Evolutionary conservation across 2,113 vertebrate genomes (phyloP), one percentile per base, ranked within the genome.

Genomic region (Chrysemys picta): DNA sequence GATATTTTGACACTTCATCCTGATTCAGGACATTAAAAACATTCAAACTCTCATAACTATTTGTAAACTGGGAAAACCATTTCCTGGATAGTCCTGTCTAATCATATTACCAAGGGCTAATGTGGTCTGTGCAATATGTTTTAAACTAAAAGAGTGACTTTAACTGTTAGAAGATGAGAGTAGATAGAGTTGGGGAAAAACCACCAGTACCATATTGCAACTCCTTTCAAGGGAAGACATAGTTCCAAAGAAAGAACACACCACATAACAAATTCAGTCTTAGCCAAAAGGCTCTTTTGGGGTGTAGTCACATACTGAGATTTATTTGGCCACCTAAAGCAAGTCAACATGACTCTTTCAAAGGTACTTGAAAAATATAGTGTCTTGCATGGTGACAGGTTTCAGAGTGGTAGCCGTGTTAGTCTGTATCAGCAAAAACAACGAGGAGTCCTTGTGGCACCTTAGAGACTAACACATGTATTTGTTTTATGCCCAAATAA

Each of bases 161-260:
- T 80, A 47, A 65, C 0, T 0, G 57, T 19, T 1, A 45, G 65
- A 89, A 82, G 29, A 59, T 47, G 50, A 22, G 12, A 12, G 31
- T 89, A 56, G 42, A 25, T 21, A 72, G 81, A 88, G 47, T 8
- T 38, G 38, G 35, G 38, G 6, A 2, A n/a, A 80, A 24, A 10
- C 0, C 11, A 29, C 35, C 21, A 16, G 45, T 88, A 85, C n/a
- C 1, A 0, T 7, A 50, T 1, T 5, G 7, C 2, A 29, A 1
- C 75, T 82, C 87, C 14, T 29, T 84, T 82, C 84, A 50, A 31
- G 79, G 16, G 7, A 13, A 90, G 84, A 59, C 52, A 47, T 0
- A 1, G 10, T 29, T 76, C 65, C 85, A 84, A 88, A 79, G 47
- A 80, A 25, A 29, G 29, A 65, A 14, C 5, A 4, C 6, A 14